Conservation (phyloP, 2,113 vertebrate species). For the Pelmatolapia mariae region DNA sequence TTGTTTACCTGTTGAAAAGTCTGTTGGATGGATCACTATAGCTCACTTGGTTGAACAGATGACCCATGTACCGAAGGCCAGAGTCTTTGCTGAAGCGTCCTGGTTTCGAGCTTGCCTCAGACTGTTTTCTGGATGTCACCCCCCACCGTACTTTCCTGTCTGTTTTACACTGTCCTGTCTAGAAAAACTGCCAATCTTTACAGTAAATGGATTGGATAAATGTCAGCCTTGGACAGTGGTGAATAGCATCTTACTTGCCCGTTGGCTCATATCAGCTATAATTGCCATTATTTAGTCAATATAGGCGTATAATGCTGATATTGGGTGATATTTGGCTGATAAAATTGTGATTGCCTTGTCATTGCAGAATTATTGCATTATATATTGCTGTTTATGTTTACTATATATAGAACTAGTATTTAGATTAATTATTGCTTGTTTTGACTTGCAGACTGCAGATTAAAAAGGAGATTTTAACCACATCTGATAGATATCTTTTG, state of each 20-base stretch:
- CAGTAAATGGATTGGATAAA: neutral
- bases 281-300: neutral
- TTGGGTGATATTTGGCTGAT: neutral
- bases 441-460: neutral
- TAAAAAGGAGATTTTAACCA: neutral
- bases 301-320: neutral
- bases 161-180: neutral
- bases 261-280: neutral
- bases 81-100: neutral
- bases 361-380: neutral
- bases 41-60: neutral
- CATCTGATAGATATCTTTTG: neutral
- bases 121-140: neutral
- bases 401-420: neutral
- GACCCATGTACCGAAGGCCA: neutral
- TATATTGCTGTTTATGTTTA: neutral
- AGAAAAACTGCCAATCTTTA: neutral
- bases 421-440: neutral
- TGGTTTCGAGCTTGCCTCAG: neutral
- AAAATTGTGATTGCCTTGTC: neutral
- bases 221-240: neutral
- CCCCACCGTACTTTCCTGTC: neutral
- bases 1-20: neutral
- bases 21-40: neutral
- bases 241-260: neutral